Percentiles rank a stretch among this genome's conserved stretches.
These are phyloP conservation scores for Brachionus rubens DNA, from an alignment of 1,140 invertebrate species.

Conservation along the genomic window DNA sequence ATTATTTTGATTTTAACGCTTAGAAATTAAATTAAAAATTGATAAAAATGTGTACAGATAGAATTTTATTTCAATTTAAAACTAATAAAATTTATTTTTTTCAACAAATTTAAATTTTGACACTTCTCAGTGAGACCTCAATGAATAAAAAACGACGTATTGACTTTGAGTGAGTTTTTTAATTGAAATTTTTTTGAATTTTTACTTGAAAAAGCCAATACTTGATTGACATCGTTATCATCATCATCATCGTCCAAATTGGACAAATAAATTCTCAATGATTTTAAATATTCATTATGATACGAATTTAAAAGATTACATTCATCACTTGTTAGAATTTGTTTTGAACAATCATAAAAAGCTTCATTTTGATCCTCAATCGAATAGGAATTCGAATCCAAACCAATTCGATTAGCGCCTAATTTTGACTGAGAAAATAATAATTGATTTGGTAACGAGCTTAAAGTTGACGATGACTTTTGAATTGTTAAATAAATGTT, in stretches of 20 bases:
- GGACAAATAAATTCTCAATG: neutral
- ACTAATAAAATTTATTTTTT: no score
- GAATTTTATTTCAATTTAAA: no score
- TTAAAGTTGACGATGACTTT: neutral
- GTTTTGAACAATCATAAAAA: conserved; percentile 31
- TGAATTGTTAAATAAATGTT: conserved; percentile 13
- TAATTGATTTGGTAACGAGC: neutral
- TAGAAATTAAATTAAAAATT: no score
- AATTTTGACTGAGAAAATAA: neutral
- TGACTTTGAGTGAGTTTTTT: neutral
- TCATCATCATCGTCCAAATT: conserved; percentile 29
- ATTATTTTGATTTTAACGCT: no score
- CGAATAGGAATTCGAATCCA: no score
- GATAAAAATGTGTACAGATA: no score
- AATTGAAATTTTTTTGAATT: neutral
- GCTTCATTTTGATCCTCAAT: neutral
- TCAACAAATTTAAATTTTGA: no score
- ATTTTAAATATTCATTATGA: conserved; percentile 13
- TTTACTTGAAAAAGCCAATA: neutral
- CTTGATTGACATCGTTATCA: no score
- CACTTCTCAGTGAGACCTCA: no score
- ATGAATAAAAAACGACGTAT: conserved; percentile 32
- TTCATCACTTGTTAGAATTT: conserved; percentile 19
- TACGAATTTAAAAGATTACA: conserved; percentile 8
- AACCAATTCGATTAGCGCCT: neutral